Base-by-base conservation (phyloP, 2,113 vertebrate genomes). In the Polyodon spathula region DNA sequence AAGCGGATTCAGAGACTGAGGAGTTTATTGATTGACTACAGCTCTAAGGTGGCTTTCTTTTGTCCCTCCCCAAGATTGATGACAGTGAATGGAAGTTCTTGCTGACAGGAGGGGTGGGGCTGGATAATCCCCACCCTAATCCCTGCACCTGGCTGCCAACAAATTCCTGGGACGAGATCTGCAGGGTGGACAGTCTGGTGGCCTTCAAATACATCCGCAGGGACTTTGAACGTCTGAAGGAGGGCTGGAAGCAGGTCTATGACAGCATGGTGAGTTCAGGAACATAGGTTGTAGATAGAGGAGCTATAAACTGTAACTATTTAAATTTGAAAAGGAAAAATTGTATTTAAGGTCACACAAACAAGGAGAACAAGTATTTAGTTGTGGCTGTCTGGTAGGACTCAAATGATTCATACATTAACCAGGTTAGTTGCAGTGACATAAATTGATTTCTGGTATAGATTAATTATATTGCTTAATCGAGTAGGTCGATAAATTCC, bases 111-210 rank as follows among this genome's bases (percentile, higher is more conserved):
- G 89, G 92, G 6, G 90, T 90, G 40, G 89, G 91, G 8, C 78
- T 94, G 68, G 89, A 92, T 54, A 97, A 92, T 54, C 89, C 85
- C 5, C 68, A 86, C 51, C 15, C 84, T 3, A 92, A 93, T 61
- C 89, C 92, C 8, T 92, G 86, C 67, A 77, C 74, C 4, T 93
- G 92, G 91, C 85, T 97, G 58, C 86, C 89, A 42, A 83, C 84
- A 64, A 90, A 84, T 50, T 88, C 92, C 4, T 93, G 92, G 92
- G 90, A 94, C 61, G 94, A 94, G 78, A 79, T 90, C 51, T 93
- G 91, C 69, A 82, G 88, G 6, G 69, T 94, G 11, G 84, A 91
- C 37, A 81, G 86, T 40, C 61, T 93, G 51, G 59, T 69, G 37
- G 0, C 5, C 48, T 96, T 94, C 70, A 86, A 55, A 70, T 73